Evolutionary conservation across 2,888 invertebrate genomes (phyloP).

Genomic region (Pristionchus entomophagus): DNA sequence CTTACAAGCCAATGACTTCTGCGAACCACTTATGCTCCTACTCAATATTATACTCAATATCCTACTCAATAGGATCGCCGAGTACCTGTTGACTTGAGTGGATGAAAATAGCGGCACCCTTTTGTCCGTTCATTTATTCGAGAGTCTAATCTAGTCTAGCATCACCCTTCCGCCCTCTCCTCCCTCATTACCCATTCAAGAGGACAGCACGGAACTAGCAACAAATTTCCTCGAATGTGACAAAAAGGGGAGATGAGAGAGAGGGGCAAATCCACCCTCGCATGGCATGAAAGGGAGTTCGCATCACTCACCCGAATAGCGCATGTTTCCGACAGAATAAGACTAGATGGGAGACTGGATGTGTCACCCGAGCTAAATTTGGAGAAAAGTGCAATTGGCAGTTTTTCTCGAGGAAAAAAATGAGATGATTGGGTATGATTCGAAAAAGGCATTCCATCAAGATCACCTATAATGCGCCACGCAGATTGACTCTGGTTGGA

Average conservation of each 20-base stretch:
- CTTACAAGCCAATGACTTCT: not conserved
- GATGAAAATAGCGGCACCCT: not conserved
- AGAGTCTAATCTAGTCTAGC: conserved; percentile 9
- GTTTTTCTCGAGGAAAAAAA: not conserved
- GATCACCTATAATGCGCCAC: too few species aligned
- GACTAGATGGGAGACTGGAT: not conserved
- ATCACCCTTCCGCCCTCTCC: not conserved
- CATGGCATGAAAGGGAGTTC: not conserved
- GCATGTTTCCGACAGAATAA: not conserved
- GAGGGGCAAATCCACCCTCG: not conserved
- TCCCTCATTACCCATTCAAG: conserved; percentile 34
- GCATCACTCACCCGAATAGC: not conserved
- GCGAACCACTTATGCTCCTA: not conserved
- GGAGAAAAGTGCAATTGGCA: not conserved
- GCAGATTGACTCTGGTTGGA: too few species aligned
- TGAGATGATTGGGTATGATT: not conserved
- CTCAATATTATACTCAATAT: too few species aligned
- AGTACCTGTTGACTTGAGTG: not conserved
- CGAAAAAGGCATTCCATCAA: not conserved
- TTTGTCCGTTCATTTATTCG: not conserved
- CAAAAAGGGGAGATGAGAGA: not conserved
- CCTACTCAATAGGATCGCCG: not conserved
- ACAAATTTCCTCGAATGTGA: conserved; percentile 8
- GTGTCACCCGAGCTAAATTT: not conserved
- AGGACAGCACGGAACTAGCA: conserved; percentile 30